phyloP scores from a whole-genome alignment of 1,140 invertebrate species.

The Eriosoma lanigerum region DNA sequence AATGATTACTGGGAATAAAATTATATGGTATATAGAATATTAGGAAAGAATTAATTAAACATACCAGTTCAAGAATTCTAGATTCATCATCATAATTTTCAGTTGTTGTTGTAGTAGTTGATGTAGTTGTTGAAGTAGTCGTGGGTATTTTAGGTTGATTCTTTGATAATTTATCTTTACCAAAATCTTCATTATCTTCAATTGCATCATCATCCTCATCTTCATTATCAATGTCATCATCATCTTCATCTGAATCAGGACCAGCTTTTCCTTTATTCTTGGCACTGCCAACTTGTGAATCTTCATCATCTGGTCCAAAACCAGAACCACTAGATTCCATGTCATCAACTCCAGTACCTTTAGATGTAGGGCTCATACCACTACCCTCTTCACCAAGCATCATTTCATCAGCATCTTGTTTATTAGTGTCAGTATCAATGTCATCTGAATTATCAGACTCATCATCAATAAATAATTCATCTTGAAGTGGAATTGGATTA shows the following conservation, averaged over 20 bases:
- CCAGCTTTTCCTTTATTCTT: slow-evolving; percentile 49
- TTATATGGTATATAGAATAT: too few species aligned
- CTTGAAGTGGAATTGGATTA: background rate
- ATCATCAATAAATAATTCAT: slow-evolving; percentile 44
- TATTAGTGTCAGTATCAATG: slow-evolving; percentile 19
- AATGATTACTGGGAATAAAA: too few species aligned
- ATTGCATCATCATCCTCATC: slow-evolving; percentile 22
- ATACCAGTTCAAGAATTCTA: background rate
- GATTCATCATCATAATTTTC: slow-evolving; percentile 29
- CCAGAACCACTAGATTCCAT: slow-evolving; percentile 71
- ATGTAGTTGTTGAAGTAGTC: slow-evolving; percentile 5
- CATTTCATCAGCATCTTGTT: slow-evolving; percentile 20
- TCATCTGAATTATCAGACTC: slow-evolving; percentile 17
- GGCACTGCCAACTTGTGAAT: slow-evolving; percentile 60
- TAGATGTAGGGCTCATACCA: slow-evolving; percentile 21
- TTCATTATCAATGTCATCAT: slow-evolving; percentile 17
- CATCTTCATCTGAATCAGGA: slow-evolving; percentile 20
- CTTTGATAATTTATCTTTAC: background rate
- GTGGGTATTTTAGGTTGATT: background rate
- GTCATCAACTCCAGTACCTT: slow-evolving; percentile 57
- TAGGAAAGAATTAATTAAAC: background rate
- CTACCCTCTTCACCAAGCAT: slow-evolving; percentile 42
- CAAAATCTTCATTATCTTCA: slow-evolving; percentile 34
- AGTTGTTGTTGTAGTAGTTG: slow-evolving; percentile 25
- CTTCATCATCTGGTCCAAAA: slow-evolving; percentile 70